Evolutionary conservation across 2,797 vertebrate genomes (phyloP).

Genomic region (Heteromormyrus szaboi): DNA sequence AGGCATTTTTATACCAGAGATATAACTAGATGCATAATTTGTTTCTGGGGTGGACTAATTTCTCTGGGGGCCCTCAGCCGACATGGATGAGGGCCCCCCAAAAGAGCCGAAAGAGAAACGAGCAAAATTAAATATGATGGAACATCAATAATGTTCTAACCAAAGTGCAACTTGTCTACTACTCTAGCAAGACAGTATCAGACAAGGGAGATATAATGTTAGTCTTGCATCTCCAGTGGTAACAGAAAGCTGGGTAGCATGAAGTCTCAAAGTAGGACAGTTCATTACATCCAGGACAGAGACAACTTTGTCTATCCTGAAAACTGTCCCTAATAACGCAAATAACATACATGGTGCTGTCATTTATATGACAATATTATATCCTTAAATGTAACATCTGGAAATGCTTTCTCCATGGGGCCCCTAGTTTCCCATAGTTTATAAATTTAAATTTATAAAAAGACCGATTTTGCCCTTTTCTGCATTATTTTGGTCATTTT

Average conservation of each 20-base stretch:
- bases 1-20: not conserved
- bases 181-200: not conserved
- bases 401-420: not conserved
- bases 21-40: not conserved
- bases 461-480: not conserved
- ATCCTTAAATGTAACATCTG: not conserved
- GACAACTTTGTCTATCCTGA: not conserved
- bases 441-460: not conserved
- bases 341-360: not conserved
- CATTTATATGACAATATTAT: not conserved
- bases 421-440: not conserved
- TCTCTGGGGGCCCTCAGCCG: not conserved
- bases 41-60: not conserved
- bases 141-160: not conserved
- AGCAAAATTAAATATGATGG: not conserved
- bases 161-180: not conserved
- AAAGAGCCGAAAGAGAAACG: not conserved
- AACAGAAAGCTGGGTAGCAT: not conserved
- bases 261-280: not conserved
- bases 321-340: not conserved
- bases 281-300: not conserved
- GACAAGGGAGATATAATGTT: not conserved
- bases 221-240: not conserved
- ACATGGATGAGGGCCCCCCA: not conserved
- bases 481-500: not conserved